A percentile compares a stretch with the other conserved stretches of the same genome.
Evolutionary conservation across 2,797 vertebrate genomes (phyloP).

Genomic region (Mareca strepera): DNA sequence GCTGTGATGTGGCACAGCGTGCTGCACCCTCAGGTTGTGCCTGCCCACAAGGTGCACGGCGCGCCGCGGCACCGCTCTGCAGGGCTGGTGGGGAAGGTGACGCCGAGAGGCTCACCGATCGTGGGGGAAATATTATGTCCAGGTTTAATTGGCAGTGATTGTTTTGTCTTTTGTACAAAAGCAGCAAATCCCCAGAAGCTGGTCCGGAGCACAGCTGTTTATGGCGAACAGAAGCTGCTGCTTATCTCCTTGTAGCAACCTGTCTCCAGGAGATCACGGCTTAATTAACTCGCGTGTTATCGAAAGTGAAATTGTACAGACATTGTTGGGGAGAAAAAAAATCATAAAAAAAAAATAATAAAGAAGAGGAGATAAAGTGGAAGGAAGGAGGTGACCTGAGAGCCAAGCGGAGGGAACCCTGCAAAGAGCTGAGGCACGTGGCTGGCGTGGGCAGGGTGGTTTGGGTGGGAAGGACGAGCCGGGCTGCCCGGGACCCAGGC

Average conservation of each 20-base stretch:
- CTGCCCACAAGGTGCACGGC: neutral
- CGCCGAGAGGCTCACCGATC: neutral
- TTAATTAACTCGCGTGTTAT: slow-evolving; percentile 80
- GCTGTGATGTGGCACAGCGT: neutral
- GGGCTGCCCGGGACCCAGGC: fast-evolving
- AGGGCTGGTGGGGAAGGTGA: slow-evolving; percentile 19
- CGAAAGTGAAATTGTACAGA: slow-evolving; percentile 67
- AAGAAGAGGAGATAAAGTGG: slow-evolving; percentile 61
- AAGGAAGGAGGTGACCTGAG: slow-evolving; percentile 58
- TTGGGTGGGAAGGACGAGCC: neutral
- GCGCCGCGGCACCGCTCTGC: neutral
- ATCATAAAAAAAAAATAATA: slow-evolving; percentile 43
- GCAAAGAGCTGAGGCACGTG: neutral
- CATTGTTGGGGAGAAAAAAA: slow-evolving; percentile 41
- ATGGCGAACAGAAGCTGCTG: slow-evolving; percentile 44
- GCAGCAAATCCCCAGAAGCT: slow-evolving; percentile 73
- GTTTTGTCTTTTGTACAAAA: slow-evolving; percentile 75
- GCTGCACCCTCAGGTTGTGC: neutral
- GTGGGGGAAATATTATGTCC: slow-evolving; percentile 31
- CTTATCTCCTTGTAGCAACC: slow-evolving; percentile 80
- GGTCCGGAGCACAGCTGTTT: slow-evolving; percentile 73
- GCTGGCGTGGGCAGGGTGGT: neutral
- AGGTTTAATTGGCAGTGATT: slow-evolving; percentile 58
- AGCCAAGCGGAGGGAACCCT: neutral
- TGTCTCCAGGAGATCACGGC: slow-evolving; percentile 77